phyloP scores from a whole-genome alignment of 2,797 vertebrate genomes.

The Siniperca scherzeri region DNA sequence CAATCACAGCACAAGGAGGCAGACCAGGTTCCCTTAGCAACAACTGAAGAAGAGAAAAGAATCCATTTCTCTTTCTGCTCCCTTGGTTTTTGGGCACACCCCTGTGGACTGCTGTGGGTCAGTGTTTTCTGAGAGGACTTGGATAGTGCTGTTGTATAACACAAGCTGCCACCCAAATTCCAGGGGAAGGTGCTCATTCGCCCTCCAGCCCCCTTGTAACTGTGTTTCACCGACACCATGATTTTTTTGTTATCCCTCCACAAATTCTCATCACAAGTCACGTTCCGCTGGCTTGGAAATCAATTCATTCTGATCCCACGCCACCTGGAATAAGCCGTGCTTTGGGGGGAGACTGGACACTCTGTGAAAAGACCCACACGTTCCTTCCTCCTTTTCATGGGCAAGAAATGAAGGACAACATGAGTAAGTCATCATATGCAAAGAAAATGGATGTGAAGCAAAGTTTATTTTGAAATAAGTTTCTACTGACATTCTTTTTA shows the following conservation, averaged over 20 bases:
- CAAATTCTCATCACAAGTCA: conserved; percentile 76
- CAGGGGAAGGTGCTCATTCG: conserved; percentile 58
- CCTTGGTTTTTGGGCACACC: conserved; percentile 78
- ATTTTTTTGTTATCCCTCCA: conserved; percentile 69
- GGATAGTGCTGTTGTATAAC: conserved; percentile 62
- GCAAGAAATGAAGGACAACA: conserved; percentile 72
- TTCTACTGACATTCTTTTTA: conserved; percentile 58
- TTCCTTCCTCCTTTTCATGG: conserved; percentile 57
- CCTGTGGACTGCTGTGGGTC: conserved; percentile 79
- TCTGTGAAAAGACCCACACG: conserved; percentile 57
- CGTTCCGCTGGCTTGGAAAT: conserved; percentile 72
- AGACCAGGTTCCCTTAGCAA: conserved; percentile 86
- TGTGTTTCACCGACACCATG: conserved; percentile 62
- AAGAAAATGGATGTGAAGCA: conserved; percentile 69
- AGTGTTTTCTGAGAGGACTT: conserved; percentile 70
- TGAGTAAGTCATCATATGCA: conserved; percentile 67
- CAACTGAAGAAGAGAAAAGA: conserved; percentile 83
- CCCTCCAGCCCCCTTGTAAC: conserved; percentile 43
- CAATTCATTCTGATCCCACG: conserved; percentile 72
- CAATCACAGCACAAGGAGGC: conserved; percentile 83
- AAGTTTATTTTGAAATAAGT: conserved; percentile 74
- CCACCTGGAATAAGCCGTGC: conserved; percentile 79
- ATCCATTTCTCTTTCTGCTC: conserved; percentile 76
- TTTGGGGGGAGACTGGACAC: conserved; percentile 59
- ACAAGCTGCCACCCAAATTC: conserved; percentile 72